phyloP scores from a whole-genome alignment of 2,113 vertebrate species.

The Pelmatolapia mariae region DNA sequence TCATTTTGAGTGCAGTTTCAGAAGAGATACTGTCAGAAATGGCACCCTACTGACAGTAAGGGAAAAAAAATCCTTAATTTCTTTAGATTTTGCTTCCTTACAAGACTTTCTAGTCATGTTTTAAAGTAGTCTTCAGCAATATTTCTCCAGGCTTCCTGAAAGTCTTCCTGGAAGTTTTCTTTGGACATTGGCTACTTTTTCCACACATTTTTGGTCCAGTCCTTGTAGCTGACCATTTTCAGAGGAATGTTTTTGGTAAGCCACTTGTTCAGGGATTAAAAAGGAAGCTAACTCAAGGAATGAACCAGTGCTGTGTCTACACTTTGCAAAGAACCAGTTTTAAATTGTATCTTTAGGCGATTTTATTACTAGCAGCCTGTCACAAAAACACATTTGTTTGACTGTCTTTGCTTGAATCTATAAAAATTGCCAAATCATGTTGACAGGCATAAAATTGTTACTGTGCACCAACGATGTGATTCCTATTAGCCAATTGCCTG shows the following conservation, averaged over 20 bases:
- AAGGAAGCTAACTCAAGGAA: background rate
- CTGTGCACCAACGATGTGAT: background rate
- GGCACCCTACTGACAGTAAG: background rate
- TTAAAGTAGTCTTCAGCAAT: background rate
- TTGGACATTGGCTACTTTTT: background rate
- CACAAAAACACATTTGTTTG: background rate
- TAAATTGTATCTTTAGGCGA: background rate
- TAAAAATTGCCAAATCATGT: background rate
- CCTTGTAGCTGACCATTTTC: background rate
- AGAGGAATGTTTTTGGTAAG: background rate
- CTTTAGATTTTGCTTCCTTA: background rate
- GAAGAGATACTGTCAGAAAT: background rate
- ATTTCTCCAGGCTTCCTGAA: background rate
- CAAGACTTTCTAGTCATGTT: background rate
- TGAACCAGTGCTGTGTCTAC: background rate
- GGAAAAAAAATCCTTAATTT: background rate
- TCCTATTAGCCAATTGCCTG: accelerated
- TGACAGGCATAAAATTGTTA: background rate
- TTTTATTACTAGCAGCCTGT: background rate
- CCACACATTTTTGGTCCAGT: background rate
- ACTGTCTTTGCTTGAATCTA: background rate
- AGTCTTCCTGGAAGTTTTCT: background rate
- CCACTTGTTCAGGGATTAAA: background rate
- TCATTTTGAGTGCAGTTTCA: background rate
- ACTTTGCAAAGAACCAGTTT: background rate